A percentile compares a stretch with the other conserved stretches of the same genome.
These are phyloP conservation scores for Paraplagusia blochii DNA, from an alignment of 2,113 vertebrate genomes.

Conservation along the genomic window DNA sequence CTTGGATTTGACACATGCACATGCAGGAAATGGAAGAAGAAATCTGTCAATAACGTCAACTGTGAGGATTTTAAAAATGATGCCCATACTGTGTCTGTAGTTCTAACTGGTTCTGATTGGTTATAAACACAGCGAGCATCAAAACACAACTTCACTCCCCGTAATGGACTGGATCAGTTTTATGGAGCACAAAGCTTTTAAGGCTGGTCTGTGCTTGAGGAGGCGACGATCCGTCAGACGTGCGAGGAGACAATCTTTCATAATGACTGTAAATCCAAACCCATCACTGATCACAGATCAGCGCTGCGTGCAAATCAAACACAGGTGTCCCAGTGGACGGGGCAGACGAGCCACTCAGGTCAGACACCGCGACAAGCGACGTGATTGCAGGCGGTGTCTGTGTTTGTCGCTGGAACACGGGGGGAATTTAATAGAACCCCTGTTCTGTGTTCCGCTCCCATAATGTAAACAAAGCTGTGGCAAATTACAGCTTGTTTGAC, in stretches of 20 bases:
- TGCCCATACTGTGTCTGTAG: no score
- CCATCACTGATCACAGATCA: constrained; percentile 62
- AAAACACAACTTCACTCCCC: constrained; percentile 43
- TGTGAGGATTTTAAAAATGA: no score
- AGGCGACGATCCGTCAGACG: constrained; percentile 70
- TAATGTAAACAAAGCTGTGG: constrained; percentile 73
- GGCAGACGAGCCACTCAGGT: constrained; percentile 4
- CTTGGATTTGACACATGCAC: no score
- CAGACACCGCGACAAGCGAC: constrained; percentile 44
- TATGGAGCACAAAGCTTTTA: constrained; percentile 60
- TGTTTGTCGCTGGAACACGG: constrained; percentile 16
- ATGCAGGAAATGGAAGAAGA: no score
- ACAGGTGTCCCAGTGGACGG: constrained; percentile 61
- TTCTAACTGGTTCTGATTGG: constrained; percentile 37
- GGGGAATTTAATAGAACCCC: constrained; percentile 59
- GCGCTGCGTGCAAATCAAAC: constrained; percentile 63
- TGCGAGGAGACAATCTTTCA: constrained; percentile 52
- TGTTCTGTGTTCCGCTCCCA: constrained; percentile 55
- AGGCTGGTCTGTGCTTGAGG: constrained; percentile 47
- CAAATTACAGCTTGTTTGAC: constrained; percentile 53
- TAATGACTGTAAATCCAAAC: constrained; percentile 72
- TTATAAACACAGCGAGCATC: constrained; percentile 17
- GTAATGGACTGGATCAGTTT: constrained; percentile 67
- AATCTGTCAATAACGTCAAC: no score
- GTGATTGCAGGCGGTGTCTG: constrained; percentile 28